Percentiles rank a stretch among this genome's conserved stretches.
phyloP scores from a whole-genome alignment of 1,140 invertebrate genomes.

The Adoxophyes honmai region DNA sequence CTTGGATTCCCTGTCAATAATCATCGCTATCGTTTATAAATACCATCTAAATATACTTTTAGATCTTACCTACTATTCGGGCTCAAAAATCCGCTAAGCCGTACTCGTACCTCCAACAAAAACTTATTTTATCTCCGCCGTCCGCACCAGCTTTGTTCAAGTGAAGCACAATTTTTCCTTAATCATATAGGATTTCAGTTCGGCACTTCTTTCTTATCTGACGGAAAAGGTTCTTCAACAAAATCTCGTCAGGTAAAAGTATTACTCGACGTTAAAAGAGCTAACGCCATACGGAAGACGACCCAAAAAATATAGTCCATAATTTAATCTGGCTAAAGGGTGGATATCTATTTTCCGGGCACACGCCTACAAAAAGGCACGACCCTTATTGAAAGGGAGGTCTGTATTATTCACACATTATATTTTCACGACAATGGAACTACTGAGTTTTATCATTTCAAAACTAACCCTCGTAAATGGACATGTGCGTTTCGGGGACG shows the following conservation, averaged over 20 bases:
- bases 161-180: conserved; percentile 25
- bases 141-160: conserved; percentile 17
- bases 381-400: conserved; percentile 55
- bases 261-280: conserved; percentile 29
- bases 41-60: too few species aligned
- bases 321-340: conserved; percentile 63
- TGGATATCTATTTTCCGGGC: conserved; percentile 57
- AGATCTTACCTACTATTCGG: neutral
- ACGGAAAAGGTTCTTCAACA: conserved; percentile 27
- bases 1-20: neutral
- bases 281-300: conserved; percentile 33
- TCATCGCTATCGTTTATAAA: too few species aligned
- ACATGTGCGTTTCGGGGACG: neutral
- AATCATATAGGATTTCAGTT: conserved; percentile 26
- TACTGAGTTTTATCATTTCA: conserved; percentile 33
- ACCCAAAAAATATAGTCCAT: conserved; percentile 53
- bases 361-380: conserved; percentile 42
- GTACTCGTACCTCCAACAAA: neutral
- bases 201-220: conserved; percentile 30
- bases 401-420: conserved; percentile 61
- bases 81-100: conserved; percentile 7
- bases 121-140: conserved; percentile 10
- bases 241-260: conserved; percentile 34
- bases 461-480: conserved; percentile 10
- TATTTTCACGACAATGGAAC: conserved; percentile 42